Base-by-base conservation (phyloP, 2,888 invertebrate genomes). In the Pammene fasciana region DNA sequence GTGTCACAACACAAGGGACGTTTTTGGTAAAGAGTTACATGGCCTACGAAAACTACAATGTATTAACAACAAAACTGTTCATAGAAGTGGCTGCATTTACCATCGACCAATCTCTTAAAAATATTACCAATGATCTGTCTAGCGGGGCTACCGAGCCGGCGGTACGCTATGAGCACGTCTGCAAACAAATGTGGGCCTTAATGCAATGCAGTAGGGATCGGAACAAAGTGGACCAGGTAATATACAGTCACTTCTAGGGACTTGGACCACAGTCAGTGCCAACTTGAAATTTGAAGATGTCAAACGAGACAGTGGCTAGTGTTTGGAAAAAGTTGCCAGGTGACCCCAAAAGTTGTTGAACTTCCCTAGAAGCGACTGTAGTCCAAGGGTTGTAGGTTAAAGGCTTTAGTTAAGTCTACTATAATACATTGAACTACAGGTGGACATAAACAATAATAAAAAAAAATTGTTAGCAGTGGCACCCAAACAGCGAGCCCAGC, bases 391-490 rank as follows among this genome's bases (percentile, higher is more conserved):
- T 38, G 3, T 48, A 16, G 4, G 26, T 14, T 0, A 26, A 13
- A 34, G 13, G 45, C 5, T 45, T 13, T 11, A 45, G 11, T 45
- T n/a, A 11, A 45, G 45, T 6, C 38, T 38, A 38, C 38, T 9
- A 38, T 6, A 38, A 5, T 38, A 4, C 26, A 5, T 38, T 7
- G 9, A 38, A 38, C 2, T 7, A 26, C 26, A 26, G 26, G 26
- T 26, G 26, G 26, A 1, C 4, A 26, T 26, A 26, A 26, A 26
- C 1, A 26, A 26, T 26, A 26, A 26, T 26, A 99, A 88, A 99
- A 93, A n/a, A n/a, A n/a, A n/a, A n/a, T n/a, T n/a, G n/a, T n/a
- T 97, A 99, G 87, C 98, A 96, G 87, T 99, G 99, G 92, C 99
- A 99, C 81, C 97, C 96, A 93, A 99, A 98, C 74, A 99, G 94